Evolutionary conservation across 2,888 invertebrate species (phyloP).

Genomic region (Platerodrilus igneus): DNA sequence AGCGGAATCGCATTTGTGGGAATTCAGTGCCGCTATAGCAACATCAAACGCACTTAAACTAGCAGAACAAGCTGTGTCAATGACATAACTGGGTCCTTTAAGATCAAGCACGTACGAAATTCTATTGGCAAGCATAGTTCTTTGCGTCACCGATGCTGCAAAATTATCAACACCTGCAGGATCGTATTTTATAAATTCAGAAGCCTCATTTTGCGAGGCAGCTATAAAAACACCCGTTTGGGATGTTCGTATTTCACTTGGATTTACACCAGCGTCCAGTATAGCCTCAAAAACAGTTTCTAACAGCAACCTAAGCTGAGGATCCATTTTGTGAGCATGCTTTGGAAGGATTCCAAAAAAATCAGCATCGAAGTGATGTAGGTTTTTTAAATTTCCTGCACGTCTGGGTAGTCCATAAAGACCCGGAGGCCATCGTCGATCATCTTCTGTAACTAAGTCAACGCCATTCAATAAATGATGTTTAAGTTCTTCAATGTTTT

Average conservation of each 20-base stretch:
- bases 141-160: too few relatives aligned
- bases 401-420: slow-evolving; percentile 66
- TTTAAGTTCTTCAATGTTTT: too few relatives aligned
- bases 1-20: slow-evolving; percentile 81
- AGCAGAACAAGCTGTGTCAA: slow-evolving; percentile 94
- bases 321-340: slow-evolving; percentile 56
- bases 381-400: slow-evolving; percentile 59
- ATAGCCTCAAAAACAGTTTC: slow-evolving; percentile 57
- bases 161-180: too few relatives aligned
- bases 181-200: too few relatives aligned
- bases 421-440: too few relatives aligned
- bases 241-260: slow-evolving; percentile 64
- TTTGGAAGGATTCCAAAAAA: slow-evolving; percentile 62
- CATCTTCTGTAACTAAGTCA: too few relatives aligned
- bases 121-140: slow-evolving; percentile 88
- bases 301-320: slow-evolving; percentile 54
- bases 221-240: slow-evolving; percentile 76
- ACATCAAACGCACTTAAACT: slow-evolving; percentile 82
- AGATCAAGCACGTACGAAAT: slow-evolving; percentile 84
- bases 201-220: slow-evolving; percentile 82
- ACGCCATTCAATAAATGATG: too few relatives aligned
- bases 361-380: slow-evolving; percentile 53
- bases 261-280: slow-evolving; percentile 60
- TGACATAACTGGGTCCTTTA: slow-evolving; percentile 80
- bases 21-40: slow-evolving; percentile 68